A percentile compares a stretch with the other conserved stretches of the same genome.
These are phyloP conservation scores for Oreotrochilus melanogaster DNA, from an alignment of 2,113 vertebrate genomes.

Conservation along the genomic window DNA sequence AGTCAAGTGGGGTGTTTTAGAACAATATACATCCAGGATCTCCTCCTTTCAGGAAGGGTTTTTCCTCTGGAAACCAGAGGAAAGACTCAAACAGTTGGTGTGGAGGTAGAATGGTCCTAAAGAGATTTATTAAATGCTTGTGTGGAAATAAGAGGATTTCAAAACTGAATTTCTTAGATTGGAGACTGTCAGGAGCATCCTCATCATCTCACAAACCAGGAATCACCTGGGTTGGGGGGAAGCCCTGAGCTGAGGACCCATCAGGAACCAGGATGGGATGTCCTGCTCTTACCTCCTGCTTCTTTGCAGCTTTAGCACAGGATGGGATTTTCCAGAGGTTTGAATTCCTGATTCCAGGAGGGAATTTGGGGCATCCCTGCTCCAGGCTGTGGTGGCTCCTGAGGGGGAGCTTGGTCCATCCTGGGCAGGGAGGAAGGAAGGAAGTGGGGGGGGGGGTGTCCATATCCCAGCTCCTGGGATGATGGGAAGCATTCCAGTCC, in stretches of 20 bases:
- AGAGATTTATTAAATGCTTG: background rate
- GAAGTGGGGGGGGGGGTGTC: no score
- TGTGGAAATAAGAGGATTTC: background rate
- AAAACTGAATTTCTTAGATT: background rate
- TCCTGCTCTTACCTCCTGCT: background rate
- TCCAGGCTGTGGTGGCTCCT: no score
- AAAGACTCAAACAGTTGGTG: background rate
- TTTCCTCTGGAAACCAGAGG: background rate
- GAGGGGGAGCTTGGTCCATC: no score
- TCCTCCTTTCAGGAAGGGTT: background rate
- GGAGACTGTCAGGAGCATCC: background rate
- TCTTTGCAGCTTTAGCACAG: background rate
- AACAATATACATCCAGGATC: background rate
- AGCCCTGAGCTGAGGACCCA: background rate
- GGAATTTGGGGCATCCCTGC: fast-evolving
- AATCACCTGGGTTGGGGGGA: fast-evolving
- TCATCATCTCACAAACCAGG: background rate
- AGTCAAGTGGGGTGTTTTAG: background rate
- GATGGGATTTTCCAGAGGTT: background rate
- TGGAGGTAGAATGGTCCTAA: background rate
- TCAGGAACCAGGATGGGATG: fast-evolving
- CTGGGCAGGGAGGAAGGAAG: no score
- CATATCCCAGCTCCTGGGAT: no score
- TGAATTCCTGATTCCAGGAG: background rate
- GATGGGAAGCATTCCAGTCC: no score